Base-by-base conservation (phyloP, 1,140 invertebrate species). In the Andrena cerasifolii region DNA sequence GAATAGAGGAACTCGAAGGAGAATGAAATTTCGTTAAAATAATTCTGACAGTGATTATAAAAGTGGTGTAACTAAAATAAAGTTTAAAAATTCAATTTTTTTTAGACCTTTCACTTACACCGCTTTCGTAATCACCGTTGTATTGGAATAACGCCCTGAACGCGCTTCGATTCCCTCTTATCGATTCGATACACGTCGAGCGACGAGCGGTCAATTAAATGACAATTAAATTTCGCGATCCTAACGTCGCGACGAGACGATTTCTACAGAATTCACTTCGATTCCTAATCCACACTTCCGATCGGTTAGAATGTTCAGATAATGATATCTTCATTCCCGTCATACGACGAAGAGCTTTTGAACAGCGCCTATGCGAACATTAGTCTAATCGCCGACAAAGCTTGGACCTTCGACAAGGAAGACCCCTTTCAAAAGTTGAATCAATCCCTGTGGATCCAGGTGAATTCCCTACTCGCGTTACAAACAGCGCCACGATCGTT, bases 361-460 rank as follows among this genome's bases (percentile, higher is more conserved):
- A 92, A 85, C 56, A 87, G 84, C 84, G 89, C 90, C 21, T 91
- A 90, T 33, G 89, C 89, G 51, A 92, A 92, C 78, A 87, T 92
- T 49, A 87, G 85, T 71, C 78, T 92, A 73, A 88, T 89, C 54
- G 92, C 89, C 16, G 87, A 91, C 79, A 86, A 86, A 76, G 85
- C 86, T 71, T 92, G 92, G 92, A 80, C 80, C 24, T 87, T 82
- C 49, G 73, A 91, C 65, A 77, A 83, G 12, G 79, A 83, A 24
- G 87, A 92, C 79, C 62, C 80, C 3, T 93, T 89, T 74, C 84
- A 81, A 78, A 90, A 89, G 72, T 84, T 91, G 33, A 92, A 93
- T 84, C 86, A 87, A 54, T 84, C 77, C 12, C 80, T 92, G 79
- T 90, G 90, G 86, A 82, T 89, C 67, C 84, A 90, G 87, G 92